Evolutionary conservation across 2,113 vertebrate species (phyloP).

Genomic region (Labeo rohita): DNA sequence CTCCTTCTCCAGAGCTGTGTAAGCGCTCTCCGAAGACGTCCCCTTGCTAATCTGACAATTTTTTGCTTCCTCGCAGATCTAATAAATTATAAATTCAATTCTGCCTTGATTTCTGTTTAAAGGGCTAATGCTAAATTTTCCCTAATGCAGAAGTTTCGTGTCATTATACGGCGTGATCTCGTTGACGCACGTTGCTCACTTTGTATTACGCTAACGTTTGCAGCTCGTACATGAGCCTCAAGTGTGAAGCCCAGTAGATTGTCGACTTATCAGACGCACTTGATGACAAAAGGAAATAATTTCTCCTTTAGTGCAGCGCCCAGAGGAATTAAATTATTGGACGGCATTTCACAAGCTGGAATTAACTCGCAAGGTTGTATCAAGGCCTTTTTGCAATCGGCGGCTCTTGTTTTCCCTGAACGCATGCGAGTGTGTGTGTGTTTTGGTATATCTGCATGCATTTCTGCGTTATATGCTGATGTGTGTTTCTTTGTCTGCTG

Average conservation of each 20-base stretch:
- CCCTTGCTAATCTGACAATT: conserved; percentile 39
- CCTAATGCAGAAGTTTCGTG: background rate
- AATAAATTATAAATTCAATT: conserved; percentile 35
- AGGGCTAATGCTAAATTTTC: background rate
- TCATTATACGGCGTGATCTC: background rate
- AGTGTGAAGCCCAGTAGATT: conserved; percentile 25
- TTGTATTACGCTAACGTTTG: background rate
- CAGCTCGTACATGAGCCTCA: background rate
- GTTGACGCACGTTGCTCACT: background rate
- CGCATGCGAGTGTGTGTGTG: background rate
- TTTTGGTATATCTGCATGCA: background rate
- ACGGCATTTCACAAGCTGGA: conserved; percentile 27
- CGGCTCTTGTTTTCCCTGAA: background rate
- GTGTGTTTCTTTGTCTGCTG: background rate
- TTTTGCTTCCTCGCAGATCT: conserved; percentile 16
- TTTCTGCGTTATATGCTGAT: background rate
- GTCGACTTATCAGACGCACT: conserved; percentile 26
- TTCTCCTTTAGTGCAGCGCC: background rate
- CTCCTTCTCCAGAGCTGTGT: conserved; percentile 25
- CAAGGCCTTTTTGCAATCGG: conserved; percentile 10
- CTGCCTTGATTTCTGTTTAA: conserved; percentile 26
- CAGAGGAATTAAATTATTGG: conserved; percentile 16
- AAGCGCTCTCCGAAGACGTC: background rate
- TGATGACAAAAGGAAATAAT: conserved; percentile 32
- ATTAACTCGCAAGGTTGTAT: conserved; percentile 46